These are phyloP conservation scores for Allobates femoralis DNA, from an alignment of 2,797 vertebrate genomes.

Conservation along the genomic window DNA sequence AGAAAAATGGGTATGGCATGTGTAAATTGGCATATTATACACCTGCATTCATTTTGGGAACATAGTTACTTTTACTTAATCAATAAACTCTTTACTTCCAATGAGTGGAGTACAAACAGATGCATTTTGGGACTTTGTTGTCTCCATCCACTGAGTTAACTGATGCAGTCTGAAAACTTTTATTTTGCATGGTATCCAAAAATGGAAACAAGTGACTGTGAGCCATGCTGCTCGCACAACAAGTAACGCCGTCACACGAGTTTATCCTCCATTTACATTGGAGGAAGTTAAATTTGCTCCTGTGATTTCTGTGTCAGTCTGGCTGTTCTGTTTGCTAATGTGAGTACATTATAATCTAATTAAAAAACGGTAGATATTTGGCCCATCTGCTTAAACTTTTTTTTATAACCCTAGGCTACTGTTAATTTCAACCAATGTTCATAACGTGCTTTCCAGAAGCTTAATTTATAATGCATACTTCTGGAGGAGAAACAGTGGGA, in stretches of 20 bases:
- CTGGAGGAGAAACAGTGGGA: conserved; percentile 28
- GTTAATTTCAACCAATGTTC: conserved; percentile 61
- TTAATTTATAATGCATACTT: conserved; percentile 38
- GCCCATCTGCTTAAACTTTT: conserved; percentile 68
- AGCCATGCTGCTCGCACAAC: conserved; percentile 30
- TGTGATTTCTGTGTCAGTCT: conserved; percentile 61
- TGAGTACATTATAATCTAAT: conserved; percentile 69
- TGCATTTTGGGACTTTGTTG: conserved; percentile 10
- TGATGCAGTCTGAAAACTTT: conserved; percentile 44
- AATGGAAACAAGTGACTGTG: conserved; percentile 27
- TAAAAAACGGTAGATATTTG: conserved; percentile 69
- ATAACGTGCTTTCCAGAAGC: conserved; percentile 48
- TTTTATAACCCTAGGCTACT: conserved; percentile 61
- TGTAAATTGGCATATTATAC: background rate
- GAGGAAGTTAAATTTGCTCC: conserved; percentile 65
- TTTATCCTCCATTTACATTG: conserved; percentile 60
- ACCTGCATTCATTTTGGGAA: background rate
- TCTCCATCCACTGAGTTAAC: conserved; percentile 34
- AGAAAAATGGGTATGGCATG: background rate
- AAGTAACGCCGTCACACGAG: conserved; percentile 59
- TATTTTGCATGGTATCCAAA: conserved; percentile 48
- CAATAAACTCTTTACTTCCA: conserved; percentile 23
- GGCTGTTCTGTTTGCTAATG: conserved; percentile 68
- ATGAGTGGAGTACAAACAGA: conserved; percentile 2
- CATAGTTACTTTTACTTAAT: conserved; percentile 11